Evolutionary conservation across 2,113 vertebrate species (phyloP).

Genomic region (Pyxicephalus adspersus): DNA sequence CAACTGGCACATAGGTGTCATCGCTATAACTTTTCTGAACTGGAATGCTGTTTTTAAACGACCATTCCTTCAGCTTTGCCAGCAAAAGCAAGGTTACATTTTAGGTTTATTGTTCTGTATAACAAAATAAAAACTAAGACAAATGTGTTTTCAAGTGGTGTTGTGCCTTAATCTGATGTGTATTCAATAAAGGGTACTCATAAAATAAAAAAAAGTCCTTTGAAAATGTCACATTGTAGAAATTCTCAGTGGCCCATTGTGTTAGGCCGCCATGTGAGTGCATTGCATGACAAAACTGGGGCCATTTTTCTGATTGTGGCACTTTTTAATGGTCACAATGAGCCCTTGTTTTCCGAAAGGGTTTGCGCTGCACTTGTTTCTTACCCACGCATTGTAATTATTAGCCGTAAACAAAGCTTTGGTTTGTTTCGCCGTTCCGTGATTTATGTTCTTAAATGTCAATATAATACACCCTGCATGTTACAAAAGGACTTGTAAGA

Average conservation of each 20-base stretch:
- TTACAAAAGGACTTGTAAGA: constrained; percentile 18
- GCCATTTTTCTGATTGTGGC: constrained; percentile 74
- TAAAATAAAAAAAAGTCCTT: neutral
- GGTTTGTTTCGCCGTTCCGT: constrained; percentile 69
- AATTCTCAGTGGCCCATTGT: constrained; percentile 46
- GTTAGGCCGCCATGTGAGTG: neutral
- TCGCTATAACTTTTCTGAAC: no score
- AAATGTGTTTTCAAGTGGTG: constrained; percentile 11
- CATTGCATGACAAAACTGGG: constrained; percentile 69
- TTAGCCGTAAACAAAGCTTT: constrained; percentile 74
- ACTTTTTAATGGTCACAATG: constrained; percentile 75
- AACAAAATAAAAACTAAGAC: neutral
- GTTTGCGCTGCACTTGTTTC: constrained; percentile 74
- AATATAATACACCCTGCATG: constrained; percentile 67
- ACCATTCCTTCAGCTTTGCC: no score
- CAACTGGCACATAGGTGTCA: no score
- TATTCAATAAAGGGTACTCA: neutral
- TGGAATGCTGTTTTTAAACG: no score
- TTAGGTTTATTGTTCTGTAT: neutral
- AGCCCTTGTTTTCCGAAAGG: constrained; percentile 69
- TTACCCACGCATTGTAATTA: constrained; percentile 75
- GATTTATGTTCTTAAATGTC: constrained; percentile 73
- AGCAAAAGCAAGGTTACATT: no score
- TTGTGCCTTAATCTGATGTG: constrained; percentile 32
- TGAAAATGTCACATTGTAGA: constrained; percentile 41